Base-by-base conservation (phyloP, 2,888 invertebrate species). In the Enchytraeus crypticus region DNA sequence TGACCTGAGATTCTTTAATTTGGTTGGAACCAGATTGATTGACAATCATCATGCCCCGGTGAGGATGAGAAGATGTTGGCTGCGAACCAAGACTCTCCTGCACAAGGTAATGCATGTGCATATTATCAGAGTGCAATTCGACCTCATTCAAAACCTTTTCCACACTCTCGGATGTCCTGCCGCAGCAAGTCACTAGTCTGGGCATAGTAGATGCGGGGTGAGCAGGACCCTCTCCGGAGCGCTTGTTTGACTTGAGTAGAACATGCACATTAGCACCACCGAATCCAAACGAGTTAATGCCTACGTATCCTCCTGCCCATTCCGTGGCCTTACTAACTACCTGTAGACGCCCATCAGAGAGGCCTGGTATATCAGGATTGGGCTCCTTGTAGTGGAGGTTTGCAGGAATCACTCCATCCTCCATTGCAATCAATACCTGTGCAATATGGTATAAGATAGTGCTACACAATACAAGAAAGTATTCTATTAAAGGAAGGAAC, bases 281-380 rank as follows among this genome's bases (percentile, higher is more conserved):
- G 81, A 97, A 97, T 23, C 97, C 97, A 80, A 98, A 98, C 8
- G 95, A 95, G 82, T 97, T 98, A 33, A 98, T 81, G 27, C 88
- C 95, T 57, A 90, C 87, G 63, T 90, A 84, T n/a, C 95, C 95
- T 54, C 95, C 95, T 59, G 87, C 85, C 88, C 90, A 95, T 30
- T 86, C 85, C 64, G 85, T 86, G 72, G 88, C 86, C 77, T 87
- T 85, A 67, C 88, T 84, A 26, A 97, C 90, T 4, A 69, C 65
- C 55, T 91, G 85, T n/a, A 97, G 83, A 53, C 89, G 83, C 0
- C 96, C 97, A 76, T 96, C 92, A 65, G 80, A 78, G 53, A 98
- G 82, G n/a, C 90, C 92, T 11, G 92, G 88, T 64, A 98, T 90
- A 76, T 95, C 89, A 1, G 86, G 83, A 79, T 97, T 97, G 1